Evolutionary conservation across 2,888 invertebrate genomes (phyloP), one percentile per base, ranked within the genome.

Genomic region (Oligia strigilis): DNA sequence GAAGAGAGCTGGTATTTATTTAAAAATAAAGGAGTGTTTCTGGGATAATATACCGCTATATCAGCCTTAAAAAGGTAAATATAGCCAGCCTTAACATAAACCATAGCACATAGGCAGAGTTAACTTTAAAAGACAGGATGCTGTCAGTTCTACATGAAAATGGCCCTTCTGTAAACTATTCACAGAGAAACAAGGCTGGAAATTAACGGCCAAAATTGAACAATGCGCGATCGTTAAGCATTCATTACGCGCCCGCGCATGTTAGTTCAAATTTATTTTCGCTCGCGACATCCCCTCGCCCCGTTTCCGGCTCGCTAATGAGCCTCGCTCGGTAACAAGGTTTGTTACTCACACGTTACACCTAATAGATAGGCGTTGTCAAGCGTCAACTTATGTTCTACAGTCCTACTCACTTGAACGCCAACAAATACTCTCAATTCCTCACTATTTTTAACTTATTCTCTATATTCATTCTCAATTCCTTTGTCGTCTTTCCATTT

Each of bases 221-320:
- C 88, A 90, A 89, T 83, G 86, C 73, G 78, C 79, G 83, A 86
- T 91, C 91, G 87, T 92, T 92, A 91, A 89, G 81, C 87, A 89
- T 91, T 90, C 90, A 90, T 90, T 88, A 89, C 87, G 91, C 90
- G 88, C 90, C 90, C 80, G 89, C 86, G 89, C 89, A 86, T 88
- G 89, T 89, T 86, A 60, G 88, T 91, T 90, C 87, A 87, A 90
- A 90, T 91, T 92, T 92, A 92, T 92, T 92, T 92, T 91, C 82
- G 91, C 88, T 89, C 84, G 84, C 91, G 93, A 92, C 93, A 91
- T 92, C 91, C 88, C 89, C 90, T 80, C 85, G 87, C 66, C 84
- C 74, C 74, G 80, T 91, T 94, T 94, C 94, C 94, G 94, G 90
- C 87, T 83, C 83, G 82, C 89, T 93, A 93, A 94, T 92, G 94